A percentile compares a stretch with the other conserved stretches of the same genome.
phyloP scores from a whole-genome alignment of 2,797 vertebrate genomes.

The Myoxocephalus aenaeus region DNA sequence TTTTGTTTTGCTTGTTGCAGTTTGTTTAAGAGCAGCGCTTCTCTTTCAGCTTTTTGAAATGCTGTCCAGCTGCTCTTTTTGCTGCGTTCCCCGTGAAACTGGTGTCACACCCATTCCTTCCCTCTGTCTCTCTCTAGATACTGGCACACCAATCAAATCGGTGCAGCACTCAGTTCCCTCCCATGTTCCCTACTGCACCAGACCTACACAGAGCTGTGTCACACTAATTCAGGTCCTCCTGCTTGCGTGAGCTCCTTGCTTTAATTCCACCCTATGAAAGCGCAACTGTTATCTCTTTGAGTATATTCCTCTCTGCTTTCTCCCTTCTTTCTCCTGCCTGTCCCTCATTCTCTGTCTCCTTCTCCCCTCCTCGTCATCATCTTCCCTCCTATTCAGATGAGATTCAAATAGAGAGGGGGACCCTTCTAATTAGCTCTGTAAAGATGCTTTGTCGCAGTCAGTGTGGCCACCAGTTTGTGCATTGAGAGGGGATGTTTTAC shows the following conservation, averaged over 20 bases:
- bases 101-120: slow-evolving; percentile 66
- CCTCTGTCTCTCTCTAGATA: slow-evolving; percentile 57
- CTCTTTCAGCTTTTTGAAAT: slow-evolving; percentile 30
- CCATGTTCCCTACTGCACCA: slow-evolving; percentile 61
- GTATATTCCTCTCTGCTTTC: slow-evolving; percentile 53
- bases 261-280: slow-evolving; percentile 69
- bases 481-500: slow-evolving; percentile 81
- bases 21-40: slow-evolving; percentile 3
- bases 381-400: slow-evolving; percentile 81
- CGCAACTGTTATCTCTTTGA: slow-evolving; percentile 52
- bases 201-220: slow-evolving; percentile 66
- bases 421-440: slow-evolving; percentile 87
- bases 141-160: slow-evolving; percentile 71
- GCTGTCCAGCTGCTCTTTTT: slow-evolving; percentile 47
- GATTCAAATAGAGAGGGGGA: slow-evolving; percentile 76
- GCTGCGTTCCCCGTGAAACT: slow-evolving; percentile 38
- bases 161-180: slow-evolving; percentile 76
- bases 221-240: slow-evolving; percentile 80
- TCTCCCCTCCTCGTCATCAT: slow-evolving; percentile 68
- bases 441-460: slow-evolving; percentile 81
- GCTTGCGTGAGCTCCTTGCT: slow-evolving; percentile 63
- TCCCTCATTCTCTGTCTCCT: slow-evolving; percentile 65
- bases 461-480: slow-evolving; percentile 78
- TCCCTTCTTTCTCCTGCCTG: slow-evolving; percentile 46
- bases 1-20: neutral